A percentile compares a stretch with the other conserved stretches of the same genome.
These are phyloP conservation scores for Perognathus longimembris DNA, from an alignment of 2,113 vertebrate species.

Conservation along the genomic window DNA sequence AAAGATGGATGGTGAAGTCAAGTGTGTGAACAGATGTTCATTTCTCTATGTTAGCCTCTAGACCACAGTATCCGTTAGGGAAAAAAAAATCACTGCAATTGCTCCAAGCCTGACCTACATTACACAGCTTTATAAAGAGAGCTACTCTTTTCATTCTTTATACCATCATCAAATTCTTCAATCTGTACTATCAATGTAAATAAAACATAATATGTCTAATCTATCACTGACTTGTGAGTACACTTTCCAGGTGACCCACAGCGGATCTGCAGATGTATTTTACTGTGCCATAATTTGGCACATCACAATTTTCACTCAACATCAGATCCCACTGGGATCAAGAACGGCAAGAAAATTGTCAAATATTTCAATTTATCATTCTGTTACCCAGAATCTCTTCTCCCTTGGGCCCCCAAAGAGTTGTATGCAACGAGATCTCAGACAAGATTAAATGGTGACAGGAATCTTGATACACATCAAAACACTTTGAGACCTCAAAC, in stretches of 20 bases:
- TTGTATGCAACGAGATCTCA: neutral
- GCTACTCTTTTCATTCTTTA: neutral
- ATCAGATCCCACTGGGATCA: neutral
- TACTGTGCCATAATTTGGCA: neutral
- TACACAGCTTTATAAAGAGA: neutral
- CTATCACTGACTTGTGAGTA: neutral
- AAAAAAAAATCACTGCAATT: neutral
- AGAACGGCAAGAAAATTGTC: neutral
- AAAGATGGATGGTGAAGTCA: neutral
- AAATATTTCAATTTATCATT: conserved; percentile 59
- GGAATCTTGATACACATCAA: conserved; percentile 32
- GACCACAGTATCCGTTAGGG: neutral
- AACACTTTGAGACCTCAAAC: neutral
- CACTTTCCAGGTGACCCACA: neutral
- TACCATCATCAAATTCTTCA: neutral
- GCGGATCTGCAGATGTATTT: neutral
- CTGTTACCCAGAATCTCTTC: neutral
- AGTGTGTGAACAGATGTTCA: neutral
- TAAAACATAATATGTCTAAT: neutral
- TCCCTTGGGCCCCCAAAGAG: neutral
- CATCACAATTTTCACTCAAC: conserved; percentile 14
- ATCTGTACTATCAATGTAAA: neutral
- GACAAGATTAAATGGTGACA: neutral
- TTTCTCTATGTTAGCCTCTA: neutral
- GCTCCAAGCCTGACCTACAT: neutral